Evolutionary conservation across 2,888 invertebrate species (phyloP).

Genomic region (Leptinotarsa rubiginosa): DNA sequence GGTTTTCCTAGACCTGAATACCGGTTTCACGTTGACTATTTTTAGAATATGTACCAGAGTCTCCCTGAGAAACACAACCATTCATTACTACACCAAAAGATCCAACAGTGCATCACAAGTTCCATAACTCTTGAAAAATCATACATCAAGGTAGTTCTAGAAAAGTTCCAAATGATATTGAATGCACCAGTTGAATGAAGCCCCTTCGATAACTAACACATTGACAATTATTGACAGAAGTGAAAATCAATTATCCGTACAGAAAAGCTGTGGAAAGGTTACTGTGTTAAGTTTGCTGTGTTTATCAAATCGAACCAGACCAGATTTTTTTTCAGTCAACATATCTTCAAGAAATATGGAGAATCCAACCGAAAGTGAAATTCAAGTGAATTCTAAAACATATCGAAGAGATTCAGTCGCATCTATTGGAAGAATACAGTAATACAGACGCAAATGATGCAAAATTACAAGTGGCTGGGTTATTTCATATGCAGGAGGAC

Average conservation of each 20-base stretch:
- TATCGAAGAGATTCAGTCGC: background rate
- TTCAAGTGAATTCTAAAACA: background rate
- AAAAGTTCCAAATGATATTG: background rate
- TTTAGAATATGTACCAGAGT: too few relatives aligned
- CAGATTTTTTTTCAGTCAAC: background rate
- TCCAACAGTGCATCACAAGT: too few relatives aligned
- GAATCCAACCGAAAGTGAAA: background rate
- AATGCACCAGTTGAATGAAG: background rate
- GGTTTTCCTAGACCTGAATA: too few relatives aligned
- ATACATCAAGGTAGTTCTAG: background rate
- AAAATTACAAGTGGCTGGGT: slow-evolving; percentile 45
- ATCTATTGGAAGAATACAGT: slow-evolving; percentile 28
- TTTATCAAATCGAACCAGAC: background rate
- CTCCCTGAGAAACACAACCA: too few relatives aligned
- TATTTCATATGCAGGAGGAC: slow-evolving; percentile 45
- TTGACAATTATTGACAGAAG: background rate
- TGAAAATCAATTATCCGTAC: background rate
- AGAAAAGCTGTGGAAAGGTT: background rate
- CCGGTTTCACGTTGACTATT: too few relatives aligned
- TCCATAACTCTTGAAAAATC: background rate
- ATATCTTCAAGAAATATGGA: background rate
- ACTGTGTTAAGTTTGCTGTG: background rate
- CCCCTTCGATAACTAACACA: background rate
- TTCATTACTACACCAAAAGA: too few relatives aligned
- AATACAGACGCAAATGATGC: slow-evolving; percentile 36